phyloP scores from a whole-genome alignment of 2,797 vertebrate species.

The Remorina albescens region DNA sequence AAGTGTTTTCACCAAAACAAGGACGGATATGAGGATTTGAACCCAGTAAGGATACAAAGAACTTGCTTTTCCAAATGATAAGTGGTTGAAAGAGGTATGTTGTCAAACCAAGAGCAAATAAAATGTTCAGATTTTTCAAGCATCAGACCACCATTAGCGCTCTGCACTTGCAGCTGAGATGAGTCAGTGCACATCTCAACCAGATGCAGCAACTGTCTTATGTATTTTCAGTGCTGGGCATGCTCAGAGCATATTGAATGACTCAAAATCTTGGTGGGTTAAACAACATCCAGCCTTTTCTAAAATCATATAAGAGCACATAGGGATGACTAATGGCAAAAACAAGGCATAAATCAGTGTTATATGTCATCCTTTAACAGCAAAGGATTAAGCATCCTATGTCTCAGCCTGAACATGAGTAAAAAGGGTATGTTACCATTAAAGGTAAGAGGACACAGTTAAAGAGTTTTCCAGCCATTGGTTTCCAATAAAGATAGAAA shows the following conservation, averaged over 20 bases:
- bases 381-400: slow-evolving; percentile 9
- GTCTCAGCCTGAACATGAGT: slow-evolving; percentile 29
- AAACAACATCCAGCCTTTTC: slow-evolving; percentile 57
- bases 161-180: slow-evolving; percentile 12
- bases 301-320: slow-evolving; percentile 71
- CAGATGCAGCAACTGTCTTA: slow-evolving; percentile 4
- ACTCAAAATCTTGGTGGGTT: slow-evolving; percentile 52
- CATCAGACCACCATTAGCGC: slow-evolving; percentile 2
- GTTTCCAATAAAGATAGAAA: slow-evolving; percentile 1
- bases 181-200: slow-evolving; percentile 36
- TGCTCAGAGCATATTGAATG: slow-evolving; percentile 48
- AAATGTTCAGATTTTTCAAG: slow-evolving; percentile 7
- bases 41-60: slow-evolving; percentile 9
- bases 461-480: background rate
- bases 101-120: slow-evolving; percentile 20
- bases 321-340: slow-evolving; percentile 40
- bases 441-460: slow-evolving; percentile 5
- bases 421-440: background rate
- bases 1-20: slow-evolving; percentile 16
- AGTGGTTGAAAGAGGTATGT: background rate
- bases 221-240: slow-evolving; percentile 18
- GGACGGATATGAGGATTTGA: slow-evolving; percentile 2
- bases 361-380: slow-evolving; percentile 49
- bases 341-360: slow-evolving; percentile 53
- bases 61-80: background rate